Base-by-base conservation (phyloP, 2,113 vertebrate species). In the Rhinogobius similis region DNA sequence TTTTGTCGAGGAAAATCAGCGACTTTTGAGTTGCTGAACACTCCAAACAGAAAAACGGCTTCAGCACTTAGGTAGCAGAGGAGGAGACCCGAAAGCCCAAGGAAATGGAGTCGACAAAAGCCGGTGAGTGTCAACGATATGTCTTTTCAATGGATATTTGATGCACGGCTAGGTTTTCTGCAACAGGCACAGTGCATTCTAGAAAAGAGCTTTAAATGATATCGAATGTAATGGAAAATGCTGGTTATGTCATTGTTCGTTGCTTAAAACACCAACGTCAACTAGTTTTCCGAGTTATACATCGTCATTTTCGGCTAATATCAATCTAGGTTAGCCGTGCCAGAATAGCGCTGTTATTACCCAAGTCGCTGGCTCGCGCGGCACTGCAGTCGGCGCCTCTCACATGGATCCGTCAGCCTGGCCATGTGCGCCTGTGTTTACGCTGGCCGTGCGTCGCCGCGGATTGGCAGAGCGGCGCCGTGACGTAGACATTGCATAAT, bases 401-500 rank as follows among this genome's bases (percentile, higher is more conserved):
- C 95, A 97, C 95, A 96, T 97, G 95, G 93, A 91, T 88, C 26
- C 65, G 56, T 78, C 85, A 81, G 85, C 73, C 89, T 90, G 90
- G 94, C 95, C 95, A 95, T 94, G 95, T 96, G 95, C 93, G 41
- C 80, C 83, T 93, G 88, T 96, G 94, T 97, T 95, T 96, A 96
- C 94, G 93, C 92, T 93, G 65, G 72, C 73, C 80, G 67, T 91
- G 87, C 92, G 91, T 91, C 88, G 70, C 46, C 75, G 43, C 90
- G 84, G 79, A 95, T 96, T 97, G 95, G 95, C 71, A 69, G 81
- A 74, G 77, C 55, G n/a, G 67, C n/a, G 61, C 70, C 0, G 68
- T 95, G 96, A 95, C 93, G 95, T 85, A 0, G 8, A 0, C 38
- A 77, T 96, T 96, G 90, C 93, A 95, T 95, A 96, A 95, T 93